A percentile compares a stretch with the other conserved stretches of the same genome.
phyloP scores from a whole-genome alignment of 2,888 invertebrate species.

The Aleiodes testaceus region DNA sequence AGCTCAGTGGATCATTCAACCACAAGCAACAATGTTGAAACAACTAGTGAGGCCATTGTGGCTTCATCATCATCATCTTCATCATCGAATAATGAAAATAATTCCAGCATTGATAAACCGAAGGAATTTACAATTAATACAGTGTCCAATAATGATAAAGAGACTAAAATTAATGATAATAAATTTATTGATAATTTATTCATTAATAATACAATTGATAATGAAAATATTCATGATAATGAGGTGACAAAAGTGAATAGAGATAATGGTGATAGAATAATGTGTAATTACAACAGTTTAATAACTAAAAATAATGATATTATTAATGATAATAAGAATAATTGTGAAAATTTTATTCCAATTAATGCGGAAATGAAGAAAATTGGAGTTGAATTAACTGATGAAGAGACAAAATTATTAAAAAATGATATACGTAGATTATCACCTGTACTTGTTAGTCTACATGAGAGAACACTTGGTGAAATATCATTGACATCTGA shows the following conservation, averaged over 20 bases:
- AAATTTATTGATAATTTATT: not conserved
- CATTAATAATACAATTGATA: not conserved
- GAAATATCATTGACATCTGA: constrained; percentile 67
- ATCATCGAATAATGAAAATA: constrained; percentile 18
- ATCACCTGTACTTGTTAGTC: constrained; percentile 68
- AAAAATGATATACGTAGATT: constrained; percentile 67
- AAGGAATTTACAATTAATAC: not conserved
- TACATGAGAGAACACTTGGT: constrained; percentile 67
- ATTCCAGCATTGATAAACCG: constrained; percentile 2
- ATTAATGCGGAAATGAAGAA: constrained; percentile 64
- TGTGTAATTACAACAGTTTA: constrained; percentile 2
- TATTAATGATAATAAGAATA: constrained; percentile 4
- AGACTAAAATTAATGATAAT: not conserved
- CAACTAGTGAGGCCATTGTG: constrained; percentile 6
- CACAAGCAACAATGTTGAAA: constrained; percentile 29
- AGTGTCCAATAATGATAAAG: not conserved
- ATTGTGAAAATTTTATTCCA: constrained; percentile 57
- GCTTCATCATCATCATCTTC: constrained; percentile 11
- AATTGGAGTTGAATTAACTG: constrained; percentile 68
- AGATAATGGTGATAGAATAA: not conserved
- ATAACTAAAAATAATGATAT: not conserved
- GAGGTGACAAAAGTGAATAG: not conserved
- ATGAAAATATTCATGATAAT: not conserved
- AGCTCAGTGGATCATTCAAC: constrained; percentile 54
- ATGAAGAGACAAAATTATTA: constrained; percentile 65